Evolutionary conservation across 2,888 invertebrate species (phyloP).

Genomic region (Pseudolycoriella hygida): DNA sequence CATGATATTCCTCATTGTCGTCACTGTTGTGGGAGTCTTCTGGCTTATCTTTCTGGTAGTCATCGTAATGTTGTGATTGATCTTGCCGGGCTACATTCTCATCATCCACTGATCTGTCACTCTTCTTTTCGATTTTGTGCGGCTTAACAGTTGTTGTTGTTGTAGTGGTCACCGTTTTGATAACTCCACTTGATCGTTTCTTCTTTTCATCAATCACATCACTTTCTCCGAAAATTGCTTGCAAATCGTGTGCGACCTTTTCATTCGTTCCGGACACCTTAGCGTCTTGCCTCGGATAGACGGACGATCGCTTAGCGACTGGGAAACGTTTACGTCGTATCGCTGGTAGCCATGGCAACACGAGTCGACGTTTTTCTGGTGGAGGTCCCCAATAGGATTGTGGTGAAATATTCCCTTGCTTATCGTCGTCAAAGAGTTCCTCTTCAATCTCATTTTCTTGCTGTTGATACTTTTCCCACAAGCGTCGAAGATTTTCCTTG

Average conservation of each 20-base stretch:
- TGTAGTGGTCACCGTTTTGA: conserved; percentile 14
- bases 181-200: conserved; percentile 30
- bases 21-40: not conserved
- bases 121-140: conserved; percentile 8
- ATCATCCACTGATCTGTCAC: conserved; percentile 7
- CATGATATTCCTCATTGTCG: conserved; percentile 22
- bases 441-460: conserved; percentile 23
- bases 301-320: conserved; percentile 45
- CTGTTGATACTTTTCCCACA: conserved; percentile 27
- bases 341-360: conserved; percentile 28
- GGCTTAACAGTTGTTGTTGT: conserved; percentile 8
- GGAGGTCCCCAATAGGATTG: conserved; percentile 14
- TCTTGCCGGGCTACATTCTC: conserved; percentile 6
- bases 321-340: conserved; percentile 40
- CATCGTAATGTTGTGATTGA: no score
- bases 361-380: conserved; percentile 19
- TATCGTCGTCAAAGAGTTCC: conserved; percentile 22
- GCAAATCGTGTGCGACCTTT: conserved; percentile 47
- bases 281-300: conserved; percentile 14
- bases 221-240: conserved; percentile 42
- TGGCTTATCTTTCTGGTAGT: no score
- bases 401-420: conserved; percentile 12
- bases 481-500: conserved; percentile 21
- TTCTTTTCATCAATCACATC: conserved; percentile 30
- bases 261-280: conserved; percentile 42